Evolutionary conservation across 1,140 invertebrate species (phyloP).

Genomic region (Whitmania pigra): DNA sequence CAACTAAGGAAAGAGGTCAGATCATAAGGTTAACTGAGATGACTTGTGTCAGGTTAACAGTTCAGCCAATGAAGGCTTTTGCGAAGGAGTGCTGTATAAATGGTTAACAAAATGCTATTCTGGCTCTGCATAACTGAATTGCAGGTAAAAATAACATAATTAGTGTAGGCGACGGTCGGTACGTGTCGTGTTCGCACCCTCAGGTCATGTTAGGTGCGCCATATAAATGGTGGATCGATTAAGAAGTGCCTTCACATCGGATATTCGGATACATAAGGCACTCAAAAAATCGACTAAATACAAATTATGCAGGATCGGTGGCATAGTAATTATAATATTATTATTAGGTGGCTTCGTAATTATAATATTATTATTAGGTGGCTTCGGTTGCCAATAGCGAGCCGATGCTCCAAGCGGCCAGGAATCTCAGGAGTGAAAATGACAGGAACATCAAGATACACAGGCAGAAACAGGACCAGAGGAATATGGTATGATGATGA

Average conservation of each 20-base stretch:
- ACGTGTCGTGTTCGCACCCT: no score
- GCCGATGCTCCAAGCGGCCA: slow-evolving; percentile 53
- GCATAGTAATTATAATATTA: slow-evolving; percentile 2
- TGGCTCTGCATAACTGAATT: not conserved
- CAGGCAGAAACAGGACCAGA: slow-evolving; percentile 51
- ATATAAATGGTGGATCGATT: no score
- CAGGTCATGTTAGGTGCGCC: no score
- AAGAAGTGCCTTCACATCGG: no score
- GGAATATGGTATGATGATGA: slow-evolving; percentile 36
- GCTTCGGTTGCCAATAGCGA: slow-evolving; percentile 46
- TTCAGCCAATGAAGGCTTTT: not conserved
- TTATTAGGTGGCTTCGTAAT: not conserved
- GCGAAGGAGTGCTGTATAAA: not conserved
- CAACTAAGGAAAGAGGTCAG: not conserved
- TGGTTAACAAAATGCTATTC: not conserved
- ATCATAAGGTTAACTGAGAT: not conserved
- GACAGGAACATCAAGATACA: slow-evolving; percentile 57
- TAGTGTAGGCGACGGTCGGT: no score
- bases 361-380: slow-evolving; percentile 34
- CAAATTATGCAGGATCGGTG: no score
- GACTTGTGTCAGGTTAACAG: not conserved
- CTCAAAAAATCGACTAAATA: no score
- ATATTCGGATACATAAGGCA: no score
- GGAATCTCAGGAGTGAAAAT: slow-evolving; percentile 56
- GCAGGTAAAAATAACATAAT: not conserved